Evolutionary conservation across 2,888 invertebrate genomes (phyloP).

Genomic region (Melitaea athalia): DNA sequence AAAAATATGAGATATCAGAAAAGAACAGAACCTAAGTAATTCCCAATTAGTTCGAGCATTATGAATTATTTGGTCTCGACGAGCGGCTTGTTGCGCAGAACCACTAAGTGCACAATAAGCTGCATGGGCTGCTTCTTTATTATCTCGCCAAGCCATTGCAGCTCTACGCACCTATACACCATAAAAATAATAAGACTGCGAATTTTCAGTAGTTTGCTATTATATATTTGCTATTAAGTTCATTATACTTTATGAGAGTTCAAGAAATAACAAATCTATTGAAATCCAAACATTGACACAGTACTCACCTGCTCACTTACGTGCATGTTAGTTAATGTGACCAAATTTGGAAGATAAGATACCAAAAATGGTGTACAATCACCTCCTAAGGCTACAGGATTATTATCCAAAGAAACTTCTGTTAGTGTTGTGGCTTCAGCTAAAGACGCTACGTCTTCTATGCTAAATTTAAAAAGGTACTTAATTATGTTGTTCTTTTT

Average conservation of each 20-base stretch:
- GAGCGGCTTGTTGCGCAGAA: slow-evolving; percentile 81
- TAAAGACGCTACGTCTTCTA: slow-evolving; percentile 93
- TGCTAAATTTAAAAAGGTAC: slow-evolving; percentile 68
- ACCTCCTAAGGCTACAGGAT: slow-evolving; percentile 90
- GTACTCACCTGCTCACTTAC: slow-evolving; percentile 86
- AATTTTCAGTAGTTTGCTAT: background rate
- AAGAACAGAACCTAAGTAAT: slow-evolving; percentile 76
- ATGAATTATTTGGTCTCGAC: slow-evolving; percentile 91
- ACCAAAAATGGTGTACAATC: slow-evolving; percentile 92
- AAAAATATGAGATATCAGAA: background rate
- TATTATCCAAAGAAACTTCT: slow-evolving; percentile 93
- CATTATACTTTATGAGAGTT: background rate
- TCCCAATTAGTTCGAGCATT: slow-evolving; percentile 95
- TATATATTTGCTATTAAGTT: no score
- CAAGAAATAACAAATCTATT: background rate
- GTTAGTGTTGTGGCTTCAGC: slow-evolving; percentile 88
- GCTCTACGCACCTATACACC: slow-evolving; percentile 83
- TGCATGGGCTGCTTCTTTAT: slow-evolving; percentile 88
- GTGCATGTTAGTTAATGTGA: slow-evolving; percentile 89
- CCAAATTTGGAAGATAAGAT: slow-evolving; percentile 88
- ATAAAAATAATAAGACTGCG: background rate
- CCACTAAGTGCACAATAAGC: slow-evolving; percentile 84
- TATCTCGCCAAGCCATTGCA: slow-evolving; percentile 90
- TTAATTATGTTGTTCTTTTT: background rate
- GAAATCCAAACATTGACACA: no score